Percentiles rank a stretch among this genome's conserved stretches.
Evolutionary conservation across 2,888 invertebrate species (phyloP).

Genomic region (Zhuqinia jingwanae): DNA sequence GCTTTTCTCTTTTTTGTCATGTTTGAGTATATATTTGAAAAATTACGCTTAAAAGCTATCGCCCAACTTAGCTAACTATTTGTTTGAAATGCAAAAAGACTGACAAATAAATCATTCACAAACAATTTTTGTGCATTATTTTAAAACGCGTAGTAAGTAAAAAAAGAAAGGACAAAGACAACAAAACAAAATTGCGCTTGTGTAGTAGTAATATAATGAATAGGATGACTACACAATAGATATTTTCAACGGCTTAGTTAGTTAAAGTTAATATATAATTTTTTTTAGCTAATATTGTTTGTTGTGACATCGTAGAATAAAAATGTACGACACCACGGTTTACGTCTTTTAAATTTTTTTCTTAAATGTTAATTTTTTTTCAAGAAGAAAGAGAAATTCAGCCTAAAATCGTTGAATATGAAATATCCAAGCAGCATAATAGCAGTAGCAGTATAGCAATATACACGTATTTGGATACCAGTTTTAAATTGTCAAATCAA

Average conservation of each 20-base stretch:
- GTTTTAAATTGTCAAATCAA: slow-evolving; percentile 38
- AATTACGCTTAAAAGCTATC: not conserved
- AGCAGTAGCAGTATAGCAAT: not conserved
- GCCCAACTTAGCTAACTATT: not conserved
- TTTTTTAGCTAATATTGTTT: not conserved
- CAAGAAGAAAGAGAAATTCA: slow-evolving; percentile 43
- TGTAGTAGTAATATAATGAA: not conserved
- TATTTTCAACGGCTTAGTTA: too few species aligned
- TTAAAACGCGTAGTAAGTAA: not conserved
- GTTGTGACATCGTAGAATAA: not conserved
- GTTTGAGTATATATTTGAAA: not conserved
- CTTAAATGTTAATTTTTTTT: slow-evolving; percentile 20
- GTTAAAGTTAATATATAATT: not conserved
- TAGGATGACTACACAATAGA: not conserved
- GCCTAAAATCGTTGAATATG: slow-evolving; percentile 38
- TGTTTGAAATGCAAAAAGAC: slow-evolving; percentile 5
- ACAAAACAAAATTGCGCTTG: not conserved
- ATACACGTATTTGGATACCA: slow-evolving; percentile 50
- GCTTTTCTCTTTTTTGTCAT: not conserved
- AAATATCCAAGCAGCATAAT: slow-evolving; percentile 30
- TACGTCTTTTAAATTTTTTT: slow-evolving; percentile 47
- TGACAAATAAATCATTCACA: not conserved
- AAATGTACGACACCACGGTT: slow-evolving; percentile 9
- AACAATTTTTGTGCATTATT: not conserved
- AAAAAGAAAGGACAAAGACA: not conserved